Evolutionary conservation across 2,888 invertebrate species (phyloP).

Genomic region (Pseudococcus longispinus): DNA sequence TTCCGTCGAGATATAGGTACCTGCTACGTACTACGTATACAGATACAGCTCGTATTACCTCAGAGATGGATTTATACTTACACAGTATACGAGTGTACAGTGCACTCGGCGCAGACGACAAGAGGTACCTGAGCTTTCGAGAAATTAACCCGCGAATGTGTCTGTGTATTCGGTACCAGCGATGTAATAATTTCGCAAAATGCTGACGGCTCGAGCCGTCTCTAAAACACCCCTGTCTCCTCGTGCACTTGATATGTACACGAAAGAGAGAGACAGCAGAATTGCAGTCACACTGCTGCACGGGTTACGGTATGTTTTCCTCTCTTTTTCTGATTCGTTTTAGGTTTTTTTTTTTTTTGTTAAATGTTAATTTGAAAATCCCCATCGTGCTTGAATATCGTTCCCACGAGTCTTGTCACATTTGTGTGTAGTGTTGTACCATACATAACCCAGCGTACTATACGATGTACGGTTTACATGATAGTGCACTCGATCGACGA

Average conservation of each 20-base stretch:
- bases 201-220: not conserved
- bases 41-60: not conserved
- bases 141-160: not conserved
- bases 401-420: slow-evolving; percentile 17
- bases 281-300: not conserved
- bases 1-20: not conserved
- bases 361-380: not conserved
- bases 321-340: not conserved
- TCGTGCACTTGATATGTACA: not conserved
- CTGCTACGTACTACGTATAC: too few species aligned
- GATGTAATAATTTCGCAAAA: not conserved
- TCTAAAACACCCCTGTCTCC: not conserved
- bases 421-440: not conserved
- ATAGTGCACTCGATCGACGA: not conserved
- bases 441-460: not conserved
- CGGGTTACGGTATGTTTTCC: not conserved
- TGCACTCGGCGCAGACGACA: not conserved
- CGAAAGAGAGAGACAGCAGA: not conserved
- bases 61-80: not conserved
- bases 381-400: not conserved
- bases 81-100: not conserved
- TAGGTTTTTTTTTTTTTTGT: not conserved
- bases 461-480: not conserved
- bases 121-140: not conserved
- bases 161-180: not conserved